phyloP scores from a whole-genome alignment of 2,888 invertebrate species.

The Lasiommata megera region DNA sequence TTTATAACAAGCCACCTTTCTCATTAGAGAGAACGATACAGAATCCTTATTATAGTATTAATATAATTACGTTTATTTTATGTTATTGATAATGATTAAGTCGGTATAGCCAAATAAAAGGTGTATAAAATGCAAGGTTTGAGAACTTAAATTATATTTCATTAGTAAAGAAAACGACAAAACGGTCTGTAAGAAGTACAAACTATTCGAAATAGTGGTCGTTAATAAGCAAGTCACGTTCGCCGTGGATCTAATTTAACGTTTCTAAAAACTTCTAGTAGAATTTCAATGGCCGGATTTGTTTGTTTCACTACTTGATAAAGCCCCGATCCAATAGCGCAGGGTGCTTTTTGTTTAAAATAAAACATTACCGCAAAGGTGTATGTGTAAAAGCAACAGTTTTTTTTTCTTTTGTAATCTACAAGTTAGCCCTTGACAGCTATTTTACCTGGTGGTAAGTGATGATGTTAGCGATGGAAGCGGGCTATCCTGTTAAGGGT shows the following conservation, averaged over 20 bases:
- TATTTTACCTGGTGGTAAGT: too few species aligned
- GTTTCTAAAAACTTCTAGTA: slow-evolving; percentile 62
- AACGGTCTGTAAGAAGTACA: slow-evolving; percentile 27
- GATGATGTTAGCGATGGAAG: too few species aligned
- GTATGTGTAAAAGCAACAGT: not conserved
- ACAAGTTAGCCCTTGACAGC: too few species aligned
- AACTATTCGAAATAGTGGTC: slow-evolving; percentile 42
- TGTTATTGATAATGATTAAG: too few species aligned
- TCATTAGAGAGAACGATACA: too few species aligned
- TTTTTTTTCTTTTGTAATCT: too few species aligned
- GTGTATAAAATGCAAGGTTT: not conserved
- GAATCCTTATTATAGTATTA: too few species aligned
- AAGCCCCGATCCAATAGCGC: not conserved
- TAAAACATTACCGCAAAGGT: not conserved
- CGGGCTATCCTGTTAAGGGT: too few species aligned
- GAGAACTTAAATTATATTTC: not conserved
- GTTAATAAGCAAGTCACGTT: slow-evolving; percentile 64
- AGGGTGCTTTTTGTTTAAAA: not conserved
- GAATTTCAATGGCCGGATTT: slow-evolving; percentile 52
- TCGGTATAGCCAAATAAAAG: not conserved
- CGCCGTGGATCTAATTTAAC: slow-evolving; percentile 64
- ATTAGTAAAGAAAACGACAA: slow-evolving; percentile 9
- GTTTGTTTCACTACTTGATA: slow-evolving; percentile 17
- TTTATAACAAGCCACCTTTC: too few species aligned
- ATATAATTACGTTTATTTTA: too few species aligned